Percentiles rank a stretch among this genome's conserved stretches.
Evolutionary conservation across 2,888 invertebrate genomes (phyloP).

Genomic region (Ernsta delagoae): DNA sequence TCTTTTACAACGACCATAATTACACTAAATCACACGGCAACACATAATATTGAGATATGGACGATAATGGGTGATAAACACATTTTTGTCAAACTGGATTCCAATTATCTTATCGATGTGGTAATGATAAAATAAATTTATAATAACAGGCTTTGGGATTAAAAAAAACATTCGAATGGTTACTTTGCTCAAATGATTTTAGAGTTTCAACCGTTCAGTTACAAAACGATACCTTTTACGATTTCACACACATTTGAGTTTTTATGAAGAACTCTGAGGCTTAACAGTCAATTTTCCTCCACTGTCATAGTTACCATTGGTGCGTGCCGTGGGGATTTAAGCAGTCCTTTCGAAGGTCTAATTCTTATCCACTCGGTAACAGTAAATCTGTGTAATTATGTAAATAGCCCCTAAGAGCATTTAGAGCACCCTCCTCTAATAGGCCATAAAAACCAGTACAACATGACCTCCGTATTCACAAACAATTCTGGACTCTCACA

Average conservation of each 20-base stretch:
- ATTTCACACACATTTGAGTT: too few species aligned
- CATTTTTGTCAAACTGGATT: not conserved
- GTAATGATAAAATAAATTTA: not conserved
- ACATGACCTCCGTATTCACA: not conserved
- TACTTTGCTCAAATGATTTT: too few species aligned
- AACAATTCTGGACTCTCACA: too few species aligned
- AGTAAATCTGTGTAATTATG: not conserved
- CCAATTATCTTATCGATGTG: conserved; percentile 11
- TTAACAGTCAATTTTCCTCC: too few species aligned
- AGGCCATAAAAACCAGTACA: conserved; percentile 26
- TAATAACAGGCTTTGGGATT: not conserved
- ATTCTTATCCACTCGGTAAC: not conserved
- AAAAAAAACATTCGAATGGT: too few species aligned
- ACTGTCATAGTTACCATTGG: too few species aligned
- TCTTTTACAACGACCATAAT: conserved; percentile 20
- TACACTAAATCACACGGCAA: conserved; percentile 9
- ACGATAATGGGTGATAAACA: conserved; percentile 15
- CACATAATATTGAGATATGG: not conserved
- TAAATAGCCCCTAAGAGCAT: conserved; percentile 14
- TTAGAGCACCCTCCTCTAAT: conserved; percentile 6
- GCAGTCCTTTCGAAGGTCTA: too few species aligned
- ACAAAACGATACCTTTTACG: too few species aligned
- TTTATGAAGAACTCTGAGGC: too few species aligned
- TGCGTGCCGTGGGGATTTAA: too few species aligned
- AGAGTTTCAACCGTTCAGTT: too few species aligned